Evolutionary conservation across 2,888 invertebrate species (phyloP), one percentile per base, ranked within the genome.

Genomic region (Agonum fuliginosum): DNA sequence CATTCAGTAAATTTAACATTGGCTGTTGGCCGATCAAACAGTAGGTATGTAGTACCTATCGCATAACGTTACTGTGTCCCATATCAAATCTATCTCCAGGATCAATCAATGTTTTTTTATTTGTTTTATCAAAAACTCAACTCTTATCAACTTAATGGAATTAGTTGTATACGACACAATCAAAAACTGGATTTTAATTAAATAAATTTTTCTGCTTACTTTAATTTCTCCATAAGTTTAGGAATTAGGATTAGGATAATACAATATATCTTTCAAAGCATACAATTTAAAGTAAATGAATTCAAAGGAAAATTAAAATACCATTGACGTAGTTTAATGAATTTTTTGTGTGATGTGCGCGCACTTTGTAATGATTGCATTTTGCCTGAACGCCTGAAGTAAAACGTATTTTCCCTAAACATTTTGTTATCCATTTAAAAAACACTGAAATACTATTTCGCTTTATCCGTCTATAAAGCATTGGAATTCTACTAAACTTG

Each of bases 391-490:
- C 22, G 10, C 22, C n/a, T n/a, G n/a, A n/a, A n/a, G n/a, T n/a
- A n/a, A n/a, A n/a, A n/a, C n/a, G n/a, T n/a, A n/a, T 22, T 12
- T 54, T 54, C 24, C 12, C 2, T 54, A 24, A 54, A 27, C 22
- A 54, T 54, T 27, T 37, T 24, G 54, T 24, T 54, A 54, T 54
- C 51, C 51, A 51, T 19, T 54, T 54, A 54, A n/a, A 54, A 54
- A 54, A 54, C 54, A 54, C 8, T 54, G 54, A 22, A 54, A 54
- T 24, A 22, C 54, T 54, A 27, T 54, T 54, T 22, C 24, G 54
- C 24, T 24, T 54, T 54, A n/a, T 22, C 12, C 1, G n/a, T 54
- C 12, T 12, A 37, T 37, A 37, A 54, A 22, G 46, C 46, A 24
- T 12, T 54, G 22, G n/a, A 54, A 54, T 54, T 54, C 54, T 24